Evolutionary conservation across 1,140 invertebrate species (phyloP).

Genomic region (Parasteatoda tepidariorum): DNA sequence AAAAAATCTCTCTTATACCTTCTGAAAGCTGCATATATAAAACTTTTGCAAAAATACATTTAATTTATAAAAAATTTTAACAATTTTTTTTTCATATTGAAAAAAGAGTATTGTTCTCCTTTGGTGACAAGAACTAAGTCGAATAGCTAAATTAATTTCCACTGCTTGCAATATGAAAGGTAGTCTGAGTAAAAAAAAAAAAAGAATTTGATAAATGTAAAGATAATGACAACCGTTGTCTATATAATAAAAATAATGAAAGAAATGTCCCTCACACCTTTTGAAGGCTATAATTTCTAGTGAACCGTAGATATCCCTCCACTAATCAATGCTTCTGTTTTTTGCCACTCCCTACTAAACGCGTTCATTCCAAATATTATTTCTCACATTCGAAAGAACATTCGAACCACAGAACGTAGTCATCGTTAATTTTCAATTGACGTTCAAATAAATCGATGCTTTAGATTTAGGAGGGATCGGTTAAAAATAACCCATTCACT

Average conservation of each 20-base stretch:
- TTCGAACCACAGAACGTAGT: constrained; percentile 45
- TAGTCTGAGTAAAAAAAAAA: neutral
- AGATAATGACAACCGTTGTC: constrained; percentile 1
- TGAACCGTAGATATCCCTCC: constrained; percentile 20
- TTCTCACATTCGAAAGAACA: constrained; percentile 49
- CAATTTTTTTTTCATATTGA: too few species aligned
- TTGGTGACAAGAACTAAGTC: too few species aligned
- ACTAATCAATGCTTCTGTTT: constrained; percentile 58
- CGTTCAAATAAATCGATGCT: constrained; percentile 54
- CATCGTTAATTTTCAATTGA: constrained; percentile 58
- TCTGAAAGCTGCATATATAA: too few species aligned
- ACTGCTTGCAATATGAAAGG: neutral
- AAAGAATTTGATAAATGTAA: neutral
- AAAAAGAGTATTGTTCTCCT: too few species aligned
- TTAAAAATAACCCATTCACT: too few species aligned
- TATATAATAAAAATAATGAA: constrained; percentile 52
- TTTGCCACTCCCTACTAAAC: constrained; percentile 12
- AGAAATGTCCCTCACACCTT: constrained; percentile 53
- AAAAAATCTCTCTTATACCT: too few species aligned
- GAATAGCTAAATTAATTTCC: neutral
- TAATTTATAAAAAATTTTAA: too few species aligned
- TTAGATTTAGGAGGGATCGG: neutral
- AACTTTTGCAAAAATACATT: too few species aligned
- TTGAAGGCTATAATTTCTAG: constrained; percentile 34
- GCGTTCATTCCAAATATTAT: constrained; percentile 8